Base-by-base conservation (phyloP, 2,113 vertebrate genomes). In the Clarias macrocephalus region DNA sequence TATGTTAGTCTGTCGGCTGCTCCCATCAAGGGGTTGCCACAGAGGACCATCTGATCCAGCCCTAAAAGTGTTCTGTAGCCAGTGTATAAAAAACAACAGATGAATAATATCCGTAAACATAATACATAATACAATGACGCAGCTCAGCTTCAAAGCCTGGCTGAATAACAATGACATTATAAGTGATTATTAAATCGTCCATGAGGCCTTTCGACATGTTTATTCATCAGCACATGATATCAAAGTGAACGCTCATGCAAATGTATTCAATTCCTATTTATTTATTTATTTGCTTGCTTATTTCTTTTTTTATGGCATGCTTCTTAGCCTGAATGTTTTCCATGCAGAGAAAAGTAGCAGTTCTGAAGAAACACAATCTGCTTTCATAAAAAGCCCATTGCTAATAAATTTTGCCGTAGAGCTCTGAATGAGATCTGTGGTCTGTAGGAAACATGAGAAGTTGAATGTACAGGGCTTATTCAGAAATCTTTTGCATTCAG, bases 321-420 rank as follows among this genome's bases (percentile, higher is more conserved):
- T 83, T 75, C 7, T 75, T 57, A 59, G 68, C 80, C 86, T 85
- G 75, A 86, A 65, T 65, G 85, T 88, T 88, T 65, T 42, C 85
- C 82, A 66, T 76, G 73, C 66, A 80, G 77, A 83, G 30, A 63
- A 70, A 89, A 85, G 89, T 90, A 84, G 80, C 85, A 91, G 85
- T 76, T 80, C 75, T 63, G 25, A 59, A 63, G 80, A 37, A 83
- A 66, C 83, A 88, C 19, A 30, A 13, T 76, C 63, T 37, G 73
- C 86, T 88, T 91, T 90, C 84, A 70, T 84, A 70, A 83, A 88
- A 85, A 89, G 62, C 66, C 37, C 63, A 63, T 88, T 84, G 28
- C 60, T 82, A 88, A 90, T 84, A 87, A 42, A 85, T 83, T 92
- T 92, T 90, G 75, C 56, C 72, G 62, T 86, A 83, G 87, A 85